Conservation (phyloP, 2,888 invertebrate genomes). For the Cactoblastis cactorum region DNA sequence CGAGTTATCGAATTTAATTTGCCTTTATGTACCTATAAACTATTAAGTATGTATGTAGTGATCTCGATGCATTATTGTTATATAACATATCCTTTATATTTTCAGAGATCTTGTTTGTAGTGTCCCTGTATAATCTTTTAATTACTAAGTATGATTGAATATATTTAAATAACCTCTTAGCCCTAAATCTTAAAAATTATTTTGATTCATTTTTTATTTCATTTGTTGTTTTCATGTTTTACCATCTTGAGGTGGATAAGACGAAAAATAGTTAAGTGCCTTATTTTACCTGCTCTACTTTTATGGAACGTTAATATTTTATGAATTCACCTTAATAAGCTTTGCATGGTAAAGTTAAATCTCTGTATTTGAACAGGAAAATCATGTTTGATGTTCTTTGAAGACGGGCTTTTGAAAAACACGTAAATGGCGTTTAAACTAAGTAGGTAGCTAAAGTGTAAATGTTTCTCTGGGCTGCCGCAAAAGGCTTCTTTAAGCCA, state of each 20-base stretch:
- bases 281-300: constrained; percentile 24
- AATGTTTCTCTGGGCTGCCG: constrained; percentile 57
- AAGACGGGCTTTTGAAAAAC: constrained; percentile 34
- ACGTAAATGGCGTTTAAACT: constrained; percentile 44
- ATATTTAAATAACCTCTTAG: no score
- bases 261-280: background rate
- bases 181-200: no score
- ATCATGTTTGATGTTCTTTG: constrained; percentile 32
- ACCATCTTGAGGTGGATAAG: background rate
- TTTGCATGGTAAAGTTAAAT: constrained; percentile 11
- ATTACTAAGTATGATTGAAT: no score
- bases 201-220: no score
- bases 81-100: no score
- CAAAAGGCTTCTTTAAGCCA: constrained; percentile 58
- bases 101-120: no score
- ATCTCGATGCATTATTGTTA: no score
- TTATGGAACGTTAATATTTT: background rate
- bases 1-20: constrained; percentile 78
- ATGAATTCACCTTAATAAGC: constrained; percentile 1
- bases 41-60: background rate
- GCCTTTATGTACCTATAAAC: constrained; percentile 42
- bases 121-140: no score
- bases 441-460: constrained; percentile 43
- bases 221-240: background rate
- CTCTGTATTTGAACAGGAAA: constrained; percentile 25